These are phyloP conservation scores for Carassius auratus DNA, from an alignment of 2,113 vertebrate genomes.

Conservation along the genomic window DNA sequence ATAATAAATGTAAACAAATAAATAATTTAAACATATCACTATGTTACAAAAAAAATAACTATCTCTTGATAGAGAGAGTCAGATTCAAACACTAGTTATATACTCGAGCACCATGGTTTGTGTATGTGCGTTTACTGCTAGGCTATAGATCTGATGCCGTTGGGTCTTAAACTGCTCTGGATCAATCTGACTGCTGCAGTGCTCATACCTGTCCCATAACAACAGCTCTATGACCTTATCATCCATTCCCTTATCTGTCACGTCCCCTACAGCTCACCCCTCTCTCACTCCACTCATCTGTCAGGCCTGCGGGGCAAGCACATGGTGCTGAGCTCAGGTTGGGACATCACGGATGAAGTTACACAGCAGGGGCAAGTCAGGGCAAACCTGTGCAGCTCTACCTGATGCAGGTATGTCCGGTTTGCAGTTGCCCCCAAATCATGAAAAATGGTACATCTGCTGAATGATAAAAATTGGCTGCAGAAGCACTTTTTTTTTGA, in stretches of 20 bases:
- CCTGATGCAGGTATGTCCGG: not conserved
- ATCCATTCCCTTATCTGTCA: not conserved
- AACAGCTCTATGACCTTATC: not conserved
- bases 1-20: not conserved
- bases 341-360: not conserved
- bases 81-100: not conserved
- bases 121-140: not conserved
- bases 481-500: not conserved
- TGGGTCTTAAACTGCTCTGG: not conserved
- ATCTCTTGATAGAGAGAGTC: not conserved
- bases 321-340: not conserved
- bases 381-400: slow-evolving; percentile 24
- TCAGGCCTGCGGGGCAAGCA: not conserved
- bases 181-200: not conserved
- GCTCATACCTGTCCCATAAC: slow-evolving; percentile 7
- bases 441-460: not conserved
- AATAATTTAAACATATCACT: not conserved
- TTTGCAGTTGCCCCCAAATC: not conserved
- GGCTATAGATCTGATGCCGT: not conserved
- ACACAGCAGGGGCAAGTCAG: not conserved
- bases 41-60: too few relatives aligned
- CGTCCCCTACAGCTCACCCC: not conserved
- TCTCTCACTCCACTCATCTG: not conserved
- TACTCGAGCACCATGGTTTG: not conserved
- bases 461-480: not conserved